phyloP scores from a whole-genome alignment of 2,888 invertebrate genomes.

The Silvanus unidentatus region DNA sequence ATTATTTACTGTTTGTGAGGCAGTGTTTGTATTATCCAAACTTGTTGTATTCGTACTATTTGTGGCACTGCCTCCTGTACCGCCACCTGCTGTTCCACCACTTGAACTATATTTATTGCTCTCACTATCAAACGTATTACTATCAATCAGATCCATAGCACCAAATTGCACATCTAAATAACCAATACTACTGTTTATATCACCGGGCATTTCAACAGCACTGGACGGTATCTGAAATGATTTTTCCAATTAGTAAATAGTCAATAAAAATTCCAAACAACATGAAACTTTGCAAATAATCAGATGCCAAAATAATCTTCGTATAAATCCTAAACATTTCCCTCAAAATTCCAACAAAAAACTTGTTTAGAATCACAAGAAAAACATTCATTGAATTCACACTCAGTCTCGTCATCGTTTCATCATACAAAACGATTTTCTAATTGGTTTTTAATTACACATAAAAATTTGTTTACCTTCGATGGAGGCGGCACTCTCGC shows the following conservation, averaged over 20 bases:
- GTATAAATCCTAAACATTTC: slow-evolving; percentile 10
- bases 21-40: slow-evolving; percentile 25
- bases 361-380: too few relatives aligned
- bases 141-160: slow-evolving; percentile 66
- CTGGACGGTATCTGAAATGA: slow-evolving; percentile 75
- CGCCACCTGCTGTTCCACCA: too few relatives aligned
- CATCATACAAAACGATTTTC: too few relatives aligned
- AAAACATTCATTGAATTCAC: too few relatives aligned
- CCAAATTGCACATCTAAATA: slow-evolving; percentile 93
- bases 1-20: slow-evolving; percentile 18
- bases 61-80: too few relatives aligned
- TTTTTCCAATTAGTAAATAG: not conserved
- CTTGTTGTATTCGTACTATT: slow-evolving; percentile 33
- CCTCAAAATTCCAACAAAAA: too few relatives aligned
- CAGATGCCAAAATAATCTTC: slow-evolving; percentile 22
- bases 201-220: slow-evolving; percentile 96
- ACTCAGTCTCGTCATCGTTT: slow-evolving; percentile 21
- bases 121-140: slow-evolving; percentile 41
- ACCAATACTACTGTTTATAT: slow-evolving; percentile 65
- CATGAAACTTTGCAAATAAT: too few relatives aligned
- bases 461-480: slow-evolving; percentile 62
- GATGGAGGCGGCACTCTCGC: slow-evolving; percentile 79
- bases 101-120: too few relatives aligned
- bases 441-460: too few relatives aligned
- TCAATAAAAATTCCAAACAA: too few relatives aligned